Percentiles rank a stretch among this genome's conserved stretches.
These are phyloP conservation scores for Myotis yumanensis DNA, from an alignment of 2,113 vertebrate species.

Conservation along the genomic window DNA sequence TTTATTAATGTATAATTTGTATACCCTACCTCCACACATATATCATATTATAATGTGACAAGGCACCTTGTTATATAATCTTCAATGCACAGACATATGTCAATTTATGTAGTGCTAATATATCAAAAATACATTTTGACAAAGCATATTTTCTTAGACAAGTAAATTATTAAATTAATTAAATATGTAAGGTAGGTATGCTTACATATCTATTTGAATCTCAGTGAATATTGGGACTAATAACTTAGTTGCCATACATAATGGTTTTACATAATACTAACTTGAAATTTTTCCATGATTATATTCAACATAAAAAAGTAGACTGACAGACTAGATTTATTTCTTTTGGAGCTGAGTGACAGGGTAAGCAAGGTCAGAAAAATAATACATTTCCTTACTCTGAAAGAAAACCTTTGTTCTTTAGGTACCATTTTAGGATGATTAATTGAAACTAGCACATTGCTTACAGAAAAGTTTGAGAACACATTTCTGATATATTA, in stretches of 20 bases:
- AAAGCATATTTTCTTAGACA: conserved; percentile 11
- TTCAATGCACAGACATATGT: not conserved
- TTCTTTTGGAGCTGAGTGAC: not conserved
- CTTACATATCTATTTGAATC: not conserved
- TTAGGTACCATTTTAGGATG: not conserved
- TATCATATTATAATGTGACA: not conserved
- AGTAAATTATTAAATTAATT: not conserved
- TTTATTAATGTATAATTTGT: conserved; percentile 55
- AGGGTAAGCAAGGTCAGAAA: not conserved
- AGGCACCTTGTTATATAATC: not conserved
- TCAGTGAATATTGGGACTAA: not conserved
- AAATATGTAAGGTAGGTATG: not conserved
- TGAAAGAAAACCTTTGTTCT: not conserved
- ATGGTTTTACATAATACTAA: not conserved
- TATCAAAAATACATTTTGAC: conserved; percentile 42
- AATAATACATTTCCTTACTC: not conserved
- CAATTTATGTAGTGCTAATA: not conserved
- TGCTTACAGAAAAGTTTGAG: not conserved
- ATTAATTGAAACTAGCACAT: not conserved
- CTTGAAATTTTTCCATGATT: not conserved
- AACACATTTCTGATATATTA: not conserved
- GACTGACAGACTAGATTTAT: not conserved
- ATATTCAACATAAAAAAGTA: not conserved
- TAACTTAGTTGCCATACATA: not conserved
- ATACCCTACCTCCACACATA: conserved; percentile 18